These are phyloP conservation scores for Pinctada fucata DNA, from an alignment of 2,888 invertebrate genomes.

Conservation along the genomic window DNA sequence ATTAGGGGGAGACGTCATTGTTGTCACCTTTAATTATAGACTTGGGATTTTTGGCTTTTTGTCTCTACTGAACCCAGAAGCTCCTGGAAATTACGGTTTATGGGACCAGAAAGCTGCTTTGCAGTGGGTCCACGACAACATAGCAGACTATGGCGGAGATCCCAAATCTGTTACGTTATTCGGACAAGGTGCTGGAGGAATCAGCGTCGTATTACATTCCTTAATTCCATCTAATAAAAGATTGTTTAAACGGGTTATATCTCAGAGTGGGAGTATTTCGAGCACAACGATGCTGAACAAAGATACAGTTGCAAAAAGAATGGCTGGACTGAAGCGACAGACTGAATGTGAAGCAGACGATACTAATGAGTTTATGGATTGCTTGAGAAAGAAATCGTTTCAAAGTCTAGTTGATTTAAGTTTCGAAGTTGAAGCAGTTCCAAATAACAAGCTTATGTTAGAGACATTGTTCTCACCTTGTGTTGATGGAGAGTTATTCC, in stretches of 20 bases:
- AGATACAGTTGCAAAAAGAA: not conserved
- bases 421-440: not conserved
- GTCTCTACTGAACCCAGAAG: not conserved
- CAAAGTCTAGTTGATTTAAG: no score
- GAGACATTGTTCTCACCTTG: not conserved
- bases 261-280: not conserved
- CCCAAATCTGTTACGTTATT: conserved; percentile 10
- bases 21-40: conserved; percentile 14
- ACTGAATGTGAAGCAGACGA: not conserved
- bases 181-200: not conserved
- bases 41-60: conserved; percentile 19
- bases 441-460: not conserved
- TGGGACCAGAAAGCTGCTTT: conserved; percentile 8
- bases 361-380: not conserved
- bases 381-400: not conserved
- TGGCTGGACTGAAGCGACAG: not conserved
- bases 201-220: not conserved
- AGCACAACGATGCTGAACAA: not conserved
- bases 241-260: not conserved
- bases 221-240: not conserved
- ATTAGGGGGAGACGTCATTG: conserved; percentile 2
- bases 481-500: not conserved
- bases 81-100: conserved; percentile 6
- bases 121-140: conserved; percentile 13
- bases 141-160: conserved; percentile 5